These are phyloP conservation scores for Gymnocypris eckloni DNA, from an alignment of 2,797 vertebrate genomes.

Conservation along the genomic window DNA sequence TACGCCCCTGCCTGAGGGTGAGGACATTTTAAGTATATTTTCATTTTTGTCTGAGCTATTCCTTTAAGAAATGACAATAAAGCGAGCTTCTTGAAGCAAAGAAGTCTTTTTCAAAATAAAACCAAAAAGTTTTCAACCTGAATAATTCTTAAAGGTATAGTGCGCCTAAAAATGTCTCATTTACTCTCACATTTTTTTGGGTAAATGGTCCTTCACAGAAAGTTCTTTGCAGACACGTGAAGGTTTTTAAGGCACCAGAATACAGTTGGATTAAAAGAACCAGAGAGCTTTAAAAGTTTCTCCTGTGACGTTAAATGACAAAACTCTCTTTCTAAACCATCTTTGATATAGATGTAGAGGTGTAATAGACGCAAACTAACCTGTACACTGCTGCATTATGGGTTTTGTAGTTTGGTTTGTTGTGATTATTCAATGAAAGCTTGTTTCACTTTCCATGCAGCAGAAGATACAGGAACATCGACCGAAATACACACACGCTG, in stretches of 20 bases:
- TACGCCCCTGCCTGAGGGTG: too few species aligned
- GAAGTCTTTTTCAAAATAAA: not conserved
- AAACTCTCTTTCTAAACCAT: too few species aligned
- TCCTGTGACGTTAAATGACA: not conserved
- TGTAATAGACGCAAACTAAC: not conserved
- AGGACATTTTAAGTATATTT: not conserved
- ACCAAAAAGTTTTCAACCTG: not conserved
- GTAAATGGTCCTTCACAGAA: not conserved
- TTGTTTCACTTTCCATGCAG: not conserved
- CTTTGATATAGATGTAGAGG: not conserved
- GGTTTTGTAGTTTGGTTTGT: not conserved
- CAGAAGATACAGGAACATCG: not conserved
- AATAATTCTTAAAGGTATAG: not conserved
- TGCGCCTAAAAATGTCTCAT: not conserved
- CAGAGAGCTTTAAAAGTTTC: not conserved
- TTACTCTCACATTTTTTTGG: not conserved
- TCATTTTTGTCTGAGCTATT: not conserved
- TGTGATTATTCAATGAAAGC: not conserved
- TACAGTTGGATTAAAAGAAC: not conserved
- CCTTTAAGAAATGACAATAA: not conserved
- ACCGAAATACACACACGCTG: not conserved
- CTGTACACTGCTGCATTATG: not conserved
- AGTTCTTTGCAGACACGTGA: not conserved
- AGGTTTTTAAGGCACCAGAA: not conserved
- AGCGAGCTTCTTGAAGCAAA: not conserved